These are phyloP conservation scores for Hofmannophila pseudospretella DNA, from an alignment of 2,888 invertebrate genomes.

Conservation along the genomic window DNA sequence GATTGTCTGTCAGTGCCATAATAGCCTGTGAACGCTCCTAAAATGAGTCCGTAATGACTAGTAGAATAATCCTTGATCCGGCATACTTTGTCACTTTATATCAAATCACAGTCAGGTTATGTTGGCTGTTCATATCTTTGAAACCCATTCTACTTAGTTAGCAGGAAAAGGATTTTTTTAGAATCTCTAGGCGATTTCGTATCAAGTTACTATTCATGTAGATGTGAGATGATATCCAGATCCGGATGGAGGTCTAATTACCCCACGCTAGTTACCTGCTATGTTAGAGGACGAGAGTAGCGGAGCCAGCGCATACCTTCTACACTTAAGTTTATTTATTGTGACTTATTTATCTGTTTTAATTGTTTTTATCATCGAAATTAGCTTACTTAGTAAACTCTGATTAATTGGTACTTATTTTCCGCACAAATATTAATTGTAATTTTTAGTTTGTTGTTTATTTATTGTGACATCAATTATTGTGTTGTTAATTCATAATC, in stretches of 20 bases:
- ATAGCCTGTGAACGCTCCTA: too few relatives aligned
- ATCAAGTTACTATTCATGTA: too few relatives aligned
- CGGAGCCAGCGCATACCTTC: constrained; percentile 30
- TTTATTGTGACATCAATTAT: constrained; percentile 51
- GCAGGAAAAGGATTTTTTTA: too few relatives aligned
- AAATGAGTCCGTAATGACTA: too few relatives aligned
- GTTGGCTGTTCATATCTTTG: too few relatives aligned
- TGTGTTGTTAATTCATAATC: not conserved
- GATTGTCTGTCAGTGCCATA: too few relatives aligned
- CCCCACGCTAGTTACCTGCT: constrained; percentile 55
- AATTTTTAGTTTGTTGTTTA: constrained; percentile 40
- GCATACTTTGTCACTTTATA: too few relatives aligned
- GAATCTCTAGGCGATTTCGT: too few relatives aligned
- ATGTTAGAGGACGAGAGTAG: constrained; percentile 18
- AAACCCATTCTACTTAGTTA: too few relatives aligned
- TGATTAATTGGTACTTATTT: constrained; percentile 45
- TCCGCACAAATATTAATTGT: constrained; percentile 10
- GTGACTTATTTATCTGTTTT: constrained; percentile 7
- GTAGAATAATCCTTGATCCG: too few relatives aligned
- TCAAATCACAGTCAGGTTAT: too few relatives aligned
- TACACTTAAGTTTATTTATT: constrained; percentile 28
- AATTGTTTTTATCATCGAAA: constrained; percentile 8
- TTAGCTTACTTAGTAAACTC: constrained; percentile 16
- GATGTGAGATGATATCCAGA: too few relatives aligned
- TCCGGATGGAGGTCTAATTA: constrained; percentile 22